Percentiles rank a stretch among this genome's conserved stretches.
Conservation (phyloP, 2,888 invertebrate species). For the Hydroisotoma schaefferi region DNA sequence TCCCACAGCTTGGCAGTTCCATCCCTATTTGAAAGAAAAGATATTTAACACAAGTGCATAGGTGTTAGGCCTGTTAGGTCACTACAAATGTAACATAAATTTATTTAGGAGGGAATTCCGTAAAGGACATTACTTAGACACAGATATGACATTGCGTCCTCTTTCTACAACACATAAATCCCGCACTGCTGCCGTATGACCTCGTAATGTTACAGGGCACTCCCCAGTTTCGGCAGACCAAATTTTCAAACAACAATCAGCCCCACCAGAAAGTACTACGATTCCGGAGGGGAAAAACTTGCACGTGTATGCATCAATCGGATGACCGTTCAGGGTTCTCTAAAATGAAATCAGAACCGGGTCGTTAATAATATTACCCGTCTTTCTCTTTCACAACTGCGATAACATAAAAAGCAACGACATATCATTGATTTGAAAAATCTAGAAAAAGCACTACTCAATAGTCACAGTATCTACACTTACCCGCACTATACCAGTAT, state of each 20-base stretch:
- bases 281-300: conserved; percentile 68
- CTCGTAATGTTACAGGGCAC: conserved; percentile 64
- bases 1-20: conserved; percentile 68
- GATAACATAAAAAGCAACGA: background rate
- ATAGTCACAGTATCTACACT: too few species aligned
- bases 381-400: background rate
- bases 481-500: conserved; percentile 59
- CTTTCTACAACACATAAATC: conserved; percentile 64
- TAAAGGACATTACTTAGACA: conserved; percentile 63
- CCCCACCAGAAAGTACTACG: conserved; percentile 54
- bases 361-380: too few species aligned
- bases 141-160: conserved; percentile 67
- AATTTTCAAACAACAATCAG: conserved; percentile 65
- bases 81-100: too few species aligned
- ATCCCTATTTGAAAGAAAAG: conserved; percentile 56
- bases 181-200: conserved; percentile 63
- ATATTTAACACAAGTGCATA: conserved; percentile 3
- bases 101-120: too few species aligned
- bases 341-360: conserved; percentile 46
- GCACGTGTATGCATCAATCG: conserved; percentile 65
- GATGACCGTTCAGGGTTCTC: conserved; percentile 62
- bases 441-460: background rate
- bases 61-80: background rate
- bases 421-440: conserved; percentile 4
- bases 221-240: conserved; percentile 68